phyloP scores from a whole-genome alignment of 2,113 vertebrate genomes.

The Sakesphorus luctuosus region DNA sequence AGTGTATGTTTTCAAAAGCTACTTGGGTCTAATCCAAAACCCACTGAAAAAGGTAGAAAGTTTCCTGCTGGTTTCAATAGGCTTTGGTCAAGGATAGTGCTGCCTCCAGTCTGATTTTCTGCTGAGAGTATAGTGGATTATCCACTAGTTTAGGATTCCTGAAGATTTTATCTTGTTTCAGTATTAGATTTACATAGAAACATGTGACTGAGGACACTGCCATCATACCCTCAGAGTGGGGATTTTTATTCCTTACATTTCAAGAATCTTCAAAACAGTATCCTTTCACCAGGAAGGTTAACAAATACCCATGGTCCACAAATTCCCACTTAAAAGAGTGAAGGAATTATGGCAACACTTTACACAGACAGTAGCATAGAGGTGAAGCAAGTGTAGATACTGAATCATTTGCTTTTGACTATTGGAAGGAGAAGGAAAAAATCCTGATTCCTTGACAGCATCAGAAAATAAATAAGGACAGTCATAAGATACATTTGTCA shows the following conservation, averaged over 20 bases:
- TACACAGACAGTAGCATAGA: not conserved
- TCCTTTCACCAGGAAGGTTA: not conserved
- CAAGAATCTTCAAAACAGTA: not conserved
- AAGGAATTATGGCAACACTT: not conserved
- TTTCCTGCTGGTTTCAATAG: not conserved
- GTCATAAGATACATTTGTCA: not conserved
- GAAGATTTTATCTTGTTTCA: not conserved
- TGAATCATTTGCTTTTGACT: not conserved
- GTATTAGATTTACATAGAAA: not conserved
- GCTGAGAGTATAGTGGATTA: not conserved
- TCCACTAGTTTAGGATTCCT: not conserved
- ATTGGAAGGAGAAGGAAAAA: not conserved
- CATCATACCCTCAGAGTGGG: not conserved
- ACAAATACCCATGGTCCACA: not conserved
- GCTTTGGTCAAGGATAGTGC: not conserved
- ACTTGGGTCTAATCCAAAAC: not conserved
- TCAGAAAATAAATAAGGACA: not conserved
- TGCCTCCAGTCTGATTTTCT: not conserved
- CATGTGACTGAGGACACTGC: not conserved
- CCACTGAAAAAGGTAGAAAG: not conserved
- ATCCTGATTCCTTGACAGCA: not conserved
- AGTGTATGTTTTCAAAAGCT: not conserved
- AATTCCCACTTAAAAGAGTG: not conserved
- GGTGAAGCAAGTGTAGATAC: not conserved
- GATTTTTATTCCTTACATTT: not conserved